Evolutionary conservation across 1,140 invertebrate species (phyloP), one percentile per base, ranked within the genome.

Genomic region (Drosophila obscura): DNA sequence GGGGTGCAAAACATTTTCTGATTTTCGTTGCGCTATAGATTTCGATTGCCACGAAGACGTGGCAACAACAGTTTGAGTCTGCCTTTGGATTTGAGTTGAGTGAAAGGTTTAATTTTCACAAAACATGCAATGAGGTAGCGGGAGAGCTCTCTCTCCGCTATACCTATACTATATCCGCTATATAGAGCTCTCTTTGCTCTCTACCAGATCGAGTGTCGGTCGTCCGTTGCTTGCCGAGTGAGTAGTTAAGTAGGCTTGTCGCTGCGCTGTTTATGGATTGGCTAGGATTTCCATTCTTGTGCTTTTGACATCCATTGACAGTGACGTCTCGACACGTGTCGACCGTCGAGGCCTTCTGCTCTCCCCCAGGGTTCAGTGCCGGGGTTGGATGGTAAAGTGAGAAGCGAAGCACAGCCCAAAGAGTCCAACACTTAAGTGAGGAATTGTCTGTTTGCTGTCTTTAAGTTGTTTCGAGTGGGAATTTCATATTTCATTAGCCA

Each of bases 281-380:
- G 60, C 73, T 76, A 63, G 73, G 73, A 81, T 81, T 81, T 72
- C 73, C 73, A 81, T 81, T 81, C 76, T 73, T 68, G 80, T 80
- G 77, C 74, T 76, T 75, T 73, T 85, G 81, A 85, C 81, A 80
- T 80, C 67, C 64, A 85, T 81, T 85, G 81, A 87, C 81, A 87
- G 61, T 75, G 81, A 85, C 73, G 76, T 58, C 35, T 39, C 72
- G 77, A 81, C 81, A 85, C 81, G 81, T 85, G 81, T 81, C 81
- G 66, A 72, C 53, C 0, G 31, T 19, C 19, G 19, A 59, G 45
- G 45, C 57, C 52, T 59, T 51, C 46, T 52, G 16, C 5, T 19
- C 26, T 13, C 48, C 11, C 3, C 35, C 3, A 2, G 35, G 35
- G 1, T 11, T 5, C 35, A 28, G 26, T 39, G 35, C 35, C 3